Percentiles rank a stretch among this genome's conserved stretches.
These are phyloP conservation scores for Ormyrus labotus DNA, from an alignment of 2,888 invertebrate genomes.

Conservation along the genomic window DNA sequence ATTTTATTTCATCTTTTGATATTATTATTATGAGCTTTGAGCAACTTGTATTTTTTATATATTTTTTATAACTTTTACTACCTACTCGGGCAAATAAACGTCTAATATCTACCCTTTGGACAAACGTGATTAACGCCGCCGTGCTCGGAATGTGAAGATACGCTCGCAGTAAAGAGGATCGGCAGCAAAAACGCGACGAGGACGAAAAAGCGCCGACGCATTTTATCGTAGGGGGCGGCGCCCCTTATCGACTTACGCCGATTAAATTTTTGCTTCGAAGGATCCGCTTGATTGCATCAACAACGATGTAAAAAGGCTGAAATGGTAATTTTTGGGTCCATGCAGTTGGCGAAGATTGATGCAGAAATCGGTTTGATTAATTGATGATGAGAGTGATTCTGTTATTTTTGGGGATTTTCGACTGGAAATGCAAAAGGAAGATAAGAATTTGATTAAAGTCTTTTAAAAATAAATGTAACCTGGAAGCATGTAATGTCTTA, in stretches of 20 bases:
- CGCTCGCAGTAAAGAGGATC: slow-evolving; percentile 11
- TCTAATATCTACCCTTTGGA: not conserved
- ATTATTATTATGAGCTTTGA: too few relatives aligned
- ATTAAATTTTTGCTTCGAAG: slow-evolving; percentile 24
- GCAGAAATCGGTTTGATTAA: too few relatives aligned
- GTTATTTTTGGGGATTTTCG: too few relatives aligned
- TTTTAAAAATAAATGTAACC: not conserved
- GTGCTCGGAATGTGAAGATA: slow-evolving; percentile 38
- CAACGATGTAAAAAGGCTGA: not conserved
- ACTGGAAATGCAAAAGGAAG: not conserved
- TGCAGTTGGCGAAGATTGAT: too few relatives aligned
- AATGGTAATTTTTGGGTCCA: too few relatives aligned
- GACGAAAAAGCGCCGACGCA: not conserved
- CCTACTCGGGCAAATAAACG: too few relatives aligned
- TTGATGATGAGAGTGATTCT: too few relatives aligned
- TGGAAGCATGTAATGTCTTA: slow-evolving; percentile 12
- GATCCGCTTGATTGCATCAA: slow-evolving; percentile 19
- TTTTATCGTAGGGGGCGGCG: not conserved
- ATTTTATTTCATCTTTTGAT: too few relatives aligned
- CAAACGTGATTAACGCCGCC: slow-evolving; percentile 36
- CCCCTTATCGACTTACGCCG: too few relatives aligned
- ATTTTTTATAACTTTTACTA: too few relatives aligned
- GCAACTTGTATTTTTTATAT: too few relatives aligned
- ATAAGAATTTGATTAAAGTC: slow-evolving; percentile 8
- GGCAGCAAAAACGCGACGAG: not conserved